Conservation (phyloP, 2,888 invertebrate species). For the Zonitis immaculata region DNA sequence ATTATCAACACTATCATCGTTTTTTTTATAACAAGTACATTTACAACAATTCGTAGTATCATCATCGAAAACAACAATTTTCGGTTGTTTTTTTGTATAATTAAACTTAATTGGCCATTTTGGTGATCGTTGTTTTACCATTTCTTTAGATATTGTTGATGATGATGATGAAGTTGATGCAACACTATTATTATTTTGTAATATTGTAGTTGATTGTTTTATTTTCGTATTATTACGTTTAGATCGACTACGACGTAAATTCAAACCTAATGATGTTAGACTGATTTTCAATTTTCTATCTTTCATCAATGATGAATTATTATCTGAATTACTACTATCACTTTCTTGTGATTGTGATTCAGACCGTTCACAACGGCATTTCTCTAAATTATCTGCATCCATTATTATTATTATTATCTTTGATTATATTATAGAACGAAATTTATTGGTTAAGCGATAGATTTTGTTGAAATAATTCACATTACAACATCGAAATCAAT, state of each 20-base stretch:
- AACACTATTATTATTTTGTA: slow-evolving; percentile 1
- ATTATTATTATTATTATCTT: no score
- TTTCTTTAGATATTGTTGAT: no score
- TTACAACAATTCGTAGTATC: slow-evolving; percentile 40
- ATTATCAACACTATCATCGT: slow-evolving; percentile 34
- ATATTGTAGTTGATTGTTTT: slow-evolving; percentile 25
- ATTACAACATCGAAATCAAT: no score
- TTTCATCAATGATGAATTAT: slow-evolving; percentile 28
- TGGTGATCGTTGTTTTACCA: slow-evolving; percentile 37
- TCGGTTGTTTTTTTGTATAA: slow-evolving; percentile 41
- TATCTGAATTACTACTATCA: slow-evolving; percentile 33
- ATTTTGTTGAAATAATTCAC: no score
- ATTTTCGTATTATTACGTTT: slow-evolving; percentile 36
- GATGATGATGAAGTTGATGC: slow-evolving; percentile 12
- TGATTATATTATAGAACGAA: no score
- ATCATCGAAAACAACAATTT: slow-evolving; percentile 28
- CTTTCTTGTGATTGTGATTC: slow-evolving; percentile 31
- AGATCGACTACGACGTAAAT: slow-evolving; percentile 40
- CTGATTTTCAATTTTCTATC: slow-evolving; percentile 39
- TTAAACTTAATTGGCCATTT: slow-evolving; percentile 46
- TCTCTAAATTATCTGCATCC: slow-evolving; percentile 29
- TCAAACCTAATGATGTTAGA: slow-evolving; percentile 36
- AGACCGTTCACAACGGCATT: slow-evolving; percentile 39
- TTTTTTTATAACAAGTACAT: slow-evolving; percentile 42
- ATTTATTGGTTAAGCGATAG: no score